Evolutionary conservation across 2,888 invertebrate genomes (phyloP), one percentile per base, ranked within the genome.

Genomic region (Caenorhabditis doughertyi): DNA sequence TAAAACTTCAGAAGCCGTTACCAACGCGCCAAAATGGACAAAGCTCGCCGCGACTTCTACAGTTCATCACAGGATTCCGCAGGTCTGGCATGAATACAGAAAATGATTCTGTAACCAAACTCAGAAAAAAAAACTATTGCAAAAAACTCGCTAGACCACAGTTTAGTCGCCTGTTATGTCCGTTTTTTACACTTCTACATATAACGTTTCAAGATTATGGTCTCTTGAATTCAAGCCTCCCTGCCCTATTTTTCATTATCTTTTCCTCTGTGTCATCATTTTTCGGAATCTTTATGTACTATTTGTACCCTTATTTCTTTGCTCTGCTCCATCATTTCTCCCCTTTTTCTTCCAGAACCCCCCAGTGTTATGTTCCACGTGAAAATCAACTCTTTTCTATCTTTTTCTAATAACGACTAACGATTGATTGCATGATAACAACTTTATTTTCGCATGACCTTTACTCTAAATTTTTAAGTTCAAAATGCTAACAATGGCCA

Each of bases 21-120:
- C 55, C 81, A 83, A 47, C 84, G 86, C 44, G 87, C 88, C 67
- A 88, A 89, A 18, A 85, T 85, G 71, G 88, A 88, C 51, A 87
- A 85, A 67, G 90, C 91, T n/a, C 85, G 90, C 18, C 87, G 86
- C 21, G 91, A 91, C 70, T 91, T 90, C 83, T 85, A 89, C 81
- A 72, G 83, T n/a, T 77, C 83, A 32, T 81, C 79, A 4, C 84
- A 83, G 82, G 85, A 85, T 64, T 79, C 85, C 23, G 83, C 86
- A 79, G 88, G 88, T 88, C 85, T 87, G 88, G 84, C 84, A 83
- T 83, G 65, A 65, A 65, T 16, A 65, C 64, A 65, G 64, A 65
- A 65, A 49, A 32, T 35, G 9, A 11, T 51, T 65, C 65, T 65
- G 65, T 65, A 35, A 51, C 13, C 51, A 53, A 51, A 21, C 44